Evolutionary conservation across 2,797 vertebrate genomes (phyloP).

Genomic region (Acanthopagrus latus): DNA sequence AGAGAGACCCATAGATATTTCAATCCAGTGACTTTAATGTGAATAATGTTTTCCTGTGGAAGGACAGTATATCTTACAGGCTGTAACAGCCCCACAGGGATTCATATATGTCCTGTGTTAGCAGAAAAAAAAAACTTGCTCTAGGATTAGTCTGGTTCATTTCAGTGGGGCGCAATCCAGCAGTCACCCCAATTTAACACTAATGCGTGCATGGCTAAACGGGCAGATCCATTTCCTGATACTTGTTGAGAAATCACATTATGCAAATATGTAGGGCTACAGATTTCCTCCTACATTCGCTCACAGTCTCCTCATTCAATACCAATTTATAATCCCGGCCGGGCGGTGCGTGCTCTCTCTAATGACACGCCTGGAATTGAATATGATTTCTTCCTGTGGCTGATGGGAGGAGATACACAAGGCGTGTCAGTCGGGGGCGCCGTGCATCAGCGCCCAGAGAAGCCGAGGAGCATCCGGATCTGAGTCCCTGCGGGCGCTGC

Average conservation of each 20-base stretch:
- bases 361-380: constrained; percentile 66
- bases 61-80: neutral
- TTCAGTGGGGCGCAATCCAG: constrained; percentile 33
- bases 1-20: no score
- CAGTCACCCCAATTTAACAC: constrained; percentile 62
- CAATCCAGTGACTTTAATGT: neutral
- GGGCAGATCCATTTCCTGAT: constrained; percentile 72
- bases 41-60: constrained; percentile 5
- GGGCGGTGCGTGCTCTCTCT: constrained; percentile 49
- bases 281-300: constrained; percentile 52
- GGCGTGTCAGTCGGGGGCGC: constrained; percentile 60
- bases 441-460: constrained; percentile 36
- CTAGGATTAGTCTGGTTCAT: constrained; percentile 44
- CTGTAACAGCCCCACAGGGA: neutral
- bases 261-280: constrained; percentile 64
- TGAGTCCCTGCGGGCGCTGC: constrained; percentile 16
- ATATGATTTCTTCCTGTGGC: constrained; percentile 52
- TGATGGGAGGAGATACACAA: constrained; percentile 66
- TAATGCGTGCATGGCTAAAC: constrained; percentile 67
- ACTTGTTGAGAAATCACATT: constrained; percentile 64
- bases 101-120: constrained; percentile 26
- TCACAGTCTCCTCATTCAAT: constrained; percentile 38
- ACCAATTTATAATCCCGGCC: constrained; percentile 42
- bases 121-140: constrained; percentile 13
- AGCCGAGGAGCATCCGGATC: constrained; percentile 27